Evolutionary conservation across 2,113 vertebrate species (phyloP), one percentile per base, ranked within the genome.

Genomic region (Lampris incognitus): DNA sequence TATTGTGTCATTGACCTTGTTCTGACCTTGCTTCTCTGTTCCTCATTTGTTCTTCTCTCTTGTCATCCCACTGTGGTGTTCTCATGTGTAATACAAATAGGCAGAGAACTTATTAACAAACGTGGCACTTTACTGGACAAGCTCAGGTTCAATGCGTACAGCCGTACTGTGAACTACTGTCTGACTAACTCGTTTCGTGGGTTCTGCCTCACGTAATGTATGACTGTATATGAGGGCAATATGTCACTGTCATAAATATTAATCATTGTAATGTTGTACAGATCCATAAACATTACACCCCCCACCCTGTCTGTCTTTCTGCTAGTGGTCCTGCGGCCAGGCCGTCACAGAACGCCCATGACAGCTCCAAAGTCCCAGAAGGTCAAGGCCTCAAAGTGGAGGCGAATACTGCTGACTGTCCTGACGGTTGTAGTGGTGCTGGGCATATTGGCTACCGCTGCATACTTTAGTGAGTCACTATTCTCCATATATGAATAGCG

Each of bases 401-500:
- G 84, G 66, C 87, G 0, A 48, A 38, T 86, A 52, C 6, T 92
- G 64, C 51, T 95, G 24, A 87, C 72, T 5, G n/a, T 91, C 36
- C 0, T 93, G 2, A 9, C 55, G 5, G 88, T 93, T 3, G 7
- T 94, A 11, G 68, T 94, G 7, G 1, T 91, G 36, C 48, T 94
- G 44, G 92, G 71, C 2, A 85, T 93, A 54, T 41, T 95, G 71
- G 84, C 3, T 51, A 91, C 88, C 0, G 79, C 88, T 5, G 91
- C 13, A 37, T 95, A 84, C 72, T 94, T 94, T 6, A 72, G 94
- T 95, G 78, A 93, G 93, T 89, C 9, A 51, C 42, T 41, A 4
- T 48, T 2, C 2, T 9, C 5, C 40, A 9, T 5, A 1, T 5
- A 24, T 39, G n/a, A 3, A 58, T 4, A 58, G 36, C 4, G 44